phyloP scores from a whole-genome alignment of 2,888 invertebrate genomes.

The Flabesymbios commensalis region DNA sequence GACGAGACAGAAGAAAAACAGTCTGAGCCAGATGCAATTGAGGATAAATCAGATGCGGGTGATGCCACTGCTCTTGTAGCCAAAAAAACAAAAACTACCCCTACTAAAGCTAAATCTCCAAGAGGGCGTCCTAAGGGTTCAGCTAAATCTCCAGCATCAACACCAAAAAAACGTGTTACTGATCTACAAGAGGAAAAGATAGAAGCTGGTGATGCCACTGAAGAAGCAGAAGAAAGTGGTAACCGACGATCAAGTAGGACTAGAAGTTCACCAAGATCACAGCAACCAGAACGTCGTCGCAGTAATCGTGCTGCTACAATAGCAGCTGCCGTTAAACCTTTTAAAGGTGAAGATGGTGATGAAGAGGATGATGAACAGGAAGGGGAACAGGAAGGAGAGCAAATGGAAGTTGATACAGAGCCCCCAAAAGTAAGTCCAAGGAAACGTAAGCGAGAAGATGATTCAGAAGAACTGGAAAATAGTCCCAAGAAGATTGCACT shows the following conservation, averaged over 20 bases:
- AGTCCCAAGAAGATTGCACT: no score
- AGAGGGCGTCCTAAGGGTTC: neutral
- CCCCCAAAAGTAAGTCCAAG: no score
- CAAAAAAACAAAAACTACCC: neutral
- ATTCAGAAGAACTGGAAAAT: no score
- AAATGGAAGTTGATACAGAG: slow-evolving; percentile 4
- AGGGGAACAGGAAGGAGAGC: slow-evolving; percentile 3
- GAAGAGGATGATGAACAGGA: slow-evolving; percentile 3
- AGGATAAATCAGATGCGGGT: slow-evolving; percentile 7
- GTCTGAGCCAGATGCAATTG: neutral
- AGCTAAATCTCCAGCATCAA: neutral
- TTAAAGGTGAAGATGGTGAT: neutral
- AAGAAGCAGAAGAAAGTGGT: neutral
- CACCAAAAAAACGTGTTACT: neutral
- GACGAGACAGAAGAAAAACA: slow-evolving; percentile 1
- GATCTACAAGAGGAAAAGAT: neutral
- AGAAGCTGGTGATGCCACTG: neutral
- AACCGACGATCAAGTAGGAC: neutral
- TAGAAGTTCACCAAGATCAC: neutral
- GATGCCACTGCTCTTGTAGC: neutral
- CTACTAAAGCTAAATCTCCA: neutral
- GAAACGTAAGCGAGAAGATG: no score
- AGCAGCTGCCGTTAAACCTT: no score
- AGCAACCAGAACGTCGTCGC: neutral
- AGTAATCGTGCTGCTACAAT: no score